Evolutionary conservation across 2,113 vertebrate genomes (phyloP).

Genomic region (Monarcha castaneiventris): DNA sequence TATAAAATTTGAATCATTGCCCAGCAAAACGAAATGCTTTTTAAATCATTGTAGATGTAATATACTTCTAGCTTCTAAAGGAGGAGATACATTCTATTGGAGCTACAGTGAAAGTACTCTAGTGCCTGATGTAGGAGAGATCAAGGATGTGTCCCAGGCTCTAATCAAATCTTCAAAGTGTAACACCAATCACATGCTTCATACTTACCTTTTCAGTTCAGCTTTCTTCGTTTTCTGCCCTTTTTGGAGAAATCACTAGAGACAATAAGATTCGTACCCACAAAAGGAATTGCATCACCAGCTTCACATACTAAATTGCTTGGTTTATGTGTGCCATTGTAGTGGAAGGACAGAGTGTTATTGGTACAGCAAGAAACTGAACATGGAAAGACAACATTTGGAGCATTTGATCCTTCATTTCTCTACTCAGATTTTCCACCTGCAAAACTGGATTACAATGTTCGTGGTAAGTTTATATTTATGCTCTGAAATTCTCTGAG

Average conservation of each 20-base stretch:
- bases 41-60: background rate
- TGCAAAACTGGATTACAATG: background rate
- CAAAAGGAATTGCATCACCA: background rate
- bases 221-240: background rate
- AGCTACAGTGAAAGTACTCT: background rate
- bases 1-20: background rate
- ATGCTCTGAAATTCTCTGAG: background rate
- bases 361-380: background rate
- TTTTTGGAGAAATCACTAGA: background rate
- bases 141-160: background rate
- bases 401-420: background rate
- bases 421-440: background rate
- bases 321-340: background rate
- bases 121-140: background rate
- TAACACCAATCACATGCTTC: background rate
- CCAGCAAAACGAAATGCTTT: background rate
- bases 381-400: background rate
- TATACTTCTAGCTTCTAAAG: background rate
- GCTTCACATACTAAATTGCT: background rate
- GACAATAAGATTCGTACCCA: background rate
- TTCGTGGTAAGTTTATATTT: background rate
- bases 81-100: background rate
- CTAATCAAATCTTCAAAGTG: background rate
- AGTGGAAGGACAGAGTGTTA: background rate
- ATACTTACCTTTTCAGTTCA: background rate